Evolutionary conservation across 2,888 invertebrate species (phyloP), one percentile per base, ranked within the genome.

Genomic region (Helicoverpa assulta): DNA sequence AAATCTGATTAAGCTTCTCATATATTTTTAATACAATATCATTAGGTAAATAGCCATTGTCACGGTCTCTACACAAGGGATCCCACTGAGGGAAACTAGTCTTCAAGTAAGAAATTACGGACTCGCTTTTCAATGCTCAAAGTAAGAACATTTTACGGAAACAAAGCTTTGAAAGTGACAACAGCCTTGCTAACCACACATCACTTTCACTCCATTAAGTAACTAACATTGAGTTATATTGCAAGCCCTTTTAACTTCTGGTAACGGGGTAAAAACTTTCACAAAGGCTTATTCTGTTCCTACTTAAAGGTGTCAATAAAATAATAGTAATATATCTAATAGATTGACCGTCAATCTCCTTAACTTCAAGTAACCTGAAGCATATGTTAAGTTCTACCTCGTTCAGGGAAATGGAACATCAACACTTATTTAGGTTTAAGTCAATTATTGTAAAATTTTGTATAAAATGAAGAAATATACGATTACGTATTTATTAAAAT

Each of bases 201-300:
- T 55, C 43, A 75, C 77, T 78, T 80, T 78, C 77, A 59, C 80
- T 2, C 69, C 61, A 61, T 70, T 75, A 65, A 43, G 61, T 21
- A 8, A 53, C 57, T 66, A 53, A 73, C 58, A 54, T 63, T 50
- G 53, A 33, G 6, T 16, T 62, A 40, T 18, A 58, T 18, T 61
- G 8, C 5, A 33, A 12, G 26, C 18, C 62, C 60, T 69, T 67
- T 47, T 33, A 47, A 47, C 16, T 47, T 4, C 47, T 47, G n/a
- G 16, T 47, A n/a, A 47, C 47, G n/a, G n/a, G 47, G 47, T 47
- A 47, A 47, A 47, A 47, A 47, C 47, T 47, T 52, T 52, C 19
- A 19, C 18, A 19, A 52, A 19, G 19, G 19, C 18, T 52, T 52
- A 19, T 19, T 14, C 14, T 40, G 40, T 2, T 4, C 12, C 40